Evolutionary conservation across 1,140 invertebrate genomes (phyloP).

Genomic region (Helicoverpa armigera): DNA sequence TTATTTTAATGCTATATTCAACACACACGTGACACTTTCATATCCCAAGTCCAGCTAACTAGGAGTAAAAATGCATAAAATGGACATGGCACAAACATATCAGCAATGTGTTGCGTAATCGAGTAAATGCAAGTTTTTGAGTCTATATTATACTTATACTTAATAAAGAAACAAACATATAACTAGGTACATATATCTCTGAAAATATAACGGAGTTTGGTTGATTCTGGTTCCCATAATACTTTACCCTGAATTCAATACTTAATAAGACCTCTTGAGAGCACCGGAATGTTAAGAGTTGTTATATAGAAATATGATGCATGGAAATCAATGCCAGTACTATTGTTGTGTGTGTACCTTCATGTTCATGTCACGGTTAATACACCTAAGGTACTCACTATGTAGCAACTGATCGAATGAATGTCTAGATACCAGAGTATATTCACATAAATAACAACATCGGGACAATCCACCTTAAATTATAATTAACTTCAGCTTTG

Average conservation of each 20-base stretch:
- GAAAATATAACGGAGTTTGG: slow-evolving; percentile 1
- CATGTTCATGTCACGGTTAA: background rate
- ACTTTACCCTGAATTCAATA: slow-evolving; percentile 35
- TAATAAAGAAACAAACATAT: slow-evolving; percentile 5
- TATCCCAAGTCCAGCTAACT: slow-evolving; percentile 26
- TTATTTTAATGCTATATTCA: background rate
- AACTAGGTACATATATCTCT: background rate
- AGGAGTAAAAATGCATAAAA: slow-evolving; percentile 30
- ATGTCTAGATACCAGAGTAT: background rate
- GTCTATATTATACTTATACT: background rate
- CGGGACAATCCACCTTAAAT: no score
- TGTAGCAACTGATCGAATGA: background rate
- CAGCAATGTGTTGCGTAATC: slow-evolving; percentile 19
- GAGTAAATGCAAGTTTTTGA: slow-evolving; percentile 23
- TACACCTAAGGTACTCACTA: background rate
- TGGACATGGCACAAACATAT: slow-evolving; percentile 7
- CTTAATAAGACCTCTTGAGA: background rate
- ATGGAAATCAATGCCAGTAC: background rate
- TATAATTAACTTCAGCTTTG: no score
- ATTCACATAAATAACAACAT: background rate
- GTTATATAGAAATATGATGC: background rate
- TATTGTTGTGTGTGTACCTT: background rate
- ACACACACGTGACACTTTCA: background rate
- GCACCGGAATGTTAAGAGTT: slow-evolving; percentile 21
- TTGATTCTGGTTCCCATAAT: slow-evolving; percentile 24